Base-by-base conservation (phyloP, 2,888 invertebrate species). In the Leptodirus hochenwartii region DNA sequence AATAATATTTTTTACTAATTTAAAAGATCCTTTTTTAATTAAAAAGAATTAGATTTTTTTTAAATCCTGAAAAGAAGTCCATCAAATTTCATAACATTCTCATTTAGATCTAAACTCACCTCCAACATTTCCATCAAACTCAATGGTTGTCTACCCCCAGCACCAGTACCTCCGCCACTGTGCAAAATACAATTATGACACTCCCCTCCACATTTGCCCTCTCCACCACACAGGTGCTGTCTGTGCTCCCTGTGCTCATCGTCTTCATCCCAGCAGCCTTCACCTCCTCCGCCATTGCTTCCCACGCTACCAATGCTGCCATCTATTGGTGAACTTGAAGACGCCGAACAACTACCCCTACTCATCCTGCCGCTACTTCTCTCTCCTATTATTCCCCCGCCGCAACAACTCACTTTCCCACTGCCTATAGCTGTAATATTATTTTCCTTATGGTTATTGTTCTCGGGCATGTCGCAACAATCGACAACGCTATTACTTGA, bases 391-490 rank as follows among this genome's bases (percentile, higher is more conserved):
- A n/a, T n/a, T n/a, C n/a, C n/a, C n/a, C n/a, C n/a, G n/a, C n/a
- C n/a, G n/a, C n/a, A n/a, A n/a, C n/a, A n/a, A n/a, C n/a, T n/a
- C n/a, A n/a, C n/a, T n/a, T n/a, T n/a, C n/a, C n/a, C n/a, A n/a
- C n/a, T n/a, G n/a, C n/a, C n/a, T n/a, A n/a, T n/a, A n/a, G n/a
- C n/a, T n/a, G n/a, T n/a, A n/a, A n/a, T n/a, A n/a, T n/a, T n/a
- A n/a, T n/a, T n/a, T n/a, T n/a, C n/a, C n/a, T n/a, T n/a, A n/a
- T n/a, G n/a, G 32, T 74, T 74, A 46, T 78, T 78, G 41, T 75
- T 74, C 37, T 82, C 87, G 8, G 87, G 87, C 12, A 81, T 82
- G 52, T 87, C 88, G 22, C 87, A 87, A 45, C 79, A 82, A 57
- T 88, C 88, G 50, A 76, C 75, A 23, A 74, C 74, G 47, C 70